A percentile compares a stretch with the other conserved stretches of the same genome.
These are phyloP conservation scores for Anagyrus pseudococci DNA, from an alignment of 2,888 invertebrate genomes.

Conservation along the genomic window DNA sequence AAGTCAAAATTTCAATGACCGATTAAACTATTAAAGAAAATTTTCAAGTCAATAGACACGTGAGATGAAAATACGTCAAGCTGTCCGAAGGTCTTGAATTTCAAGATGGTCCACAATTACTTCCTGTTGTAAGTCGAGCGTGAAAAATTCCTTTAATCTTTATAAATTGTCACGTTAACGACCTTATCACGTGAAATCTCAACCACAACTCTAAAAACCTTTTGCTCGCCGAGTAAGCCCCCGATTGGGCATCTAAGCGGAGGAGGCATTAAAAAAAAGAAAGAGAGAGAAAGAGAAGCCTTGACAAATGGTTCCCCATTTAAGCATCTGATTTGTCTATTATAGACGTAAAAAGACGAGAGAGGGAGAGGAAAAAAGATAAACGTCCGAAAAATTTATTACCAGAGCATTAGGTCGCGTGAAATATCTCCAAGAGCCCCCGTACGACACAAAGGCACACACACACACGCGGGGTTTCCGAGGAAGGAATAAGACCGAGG, in stretches of 20 bases:
- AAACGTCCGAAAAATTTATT: constrained; percentile 15
- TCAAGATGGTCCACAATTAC: not conserved
- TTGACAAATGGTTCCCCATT: constrained; percentile 19
- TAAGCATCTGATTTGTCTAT: constrained; percentile 21
- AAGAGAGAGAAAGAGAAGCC: too few species aligned
- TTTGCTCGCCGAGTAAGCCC: too few species aligned
- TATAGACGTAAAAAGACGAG: not conserved
- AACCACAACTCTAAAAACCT: not conserved
- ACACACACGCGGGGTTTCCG: not conserved
- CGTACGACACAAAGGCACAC: not conserved
- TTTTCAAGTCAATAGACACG: too few species aligned
- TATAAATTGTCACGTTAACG: not conserved
- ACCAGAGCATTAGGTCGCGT: constrained; percentile 6
- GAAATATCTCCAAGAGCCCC: not conserved
- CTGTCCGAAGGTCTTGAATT: not conserved
- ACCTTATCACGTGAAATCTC: not conserved
- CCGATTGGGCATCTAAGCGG: too few species aligned
- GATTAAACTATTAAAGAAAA: too few species aligned
- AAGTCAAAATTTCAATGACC: too few species aligned
- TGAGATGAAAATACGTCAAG: too few species aligned
- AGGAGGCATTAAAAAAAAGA: too few species aligned
- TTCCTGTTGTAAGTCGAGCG: not conserved
- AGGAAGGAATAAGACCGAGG: not conserved
- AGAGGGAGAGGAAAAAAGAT: not conserved
- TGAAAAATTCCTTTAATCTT: constrained; percentile 2